Conservation (phyloP, 2,888 invertebrate genomes). For the Pachliopta kotzebuea region DNA sequence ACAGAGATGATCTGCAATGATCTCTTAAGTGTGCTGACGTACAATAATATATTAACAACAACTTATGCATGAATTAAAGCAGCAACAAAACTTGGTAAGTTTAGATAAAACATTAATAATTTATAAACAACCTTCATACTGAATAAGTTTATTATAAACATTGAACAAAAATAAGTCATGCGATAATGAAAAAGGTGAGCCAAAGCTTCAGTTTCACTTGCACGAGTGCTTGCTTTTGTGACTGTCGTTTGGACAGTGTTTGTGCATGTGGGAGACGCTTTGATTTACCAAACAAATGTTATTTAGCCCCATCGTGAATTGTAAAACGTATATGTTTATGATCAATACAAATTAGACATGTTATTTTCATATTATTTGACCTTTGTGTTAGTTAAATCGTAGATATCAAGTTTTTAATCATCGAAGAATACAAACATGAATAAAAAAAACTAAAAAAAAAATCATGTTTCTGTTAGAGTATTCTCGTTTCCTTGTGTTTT, state of each 20-base stretch:
- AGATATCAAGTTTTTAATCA: too few species aligned
- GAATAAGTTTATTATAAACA: background rate
- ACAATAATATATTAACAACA: background rate
- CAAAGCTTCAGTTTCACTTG: conserved; percentile 45
- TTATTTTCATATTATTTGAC: background rate
- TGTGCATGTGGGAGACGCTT: conserved; percentile 49
- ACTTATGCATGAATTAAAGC: background rate
- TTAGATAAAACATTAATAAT: background rate
- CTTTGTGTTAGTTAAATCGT: background rate
- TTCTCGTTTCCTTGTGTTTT: too few species aligned
- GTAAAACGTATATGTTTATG: too few species aligned
- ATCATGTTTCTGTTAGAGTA: too few species aligned
- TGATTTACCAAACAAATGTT: conserved; percentile 27
- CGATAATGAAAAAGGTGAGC: conserved; percentile 37
- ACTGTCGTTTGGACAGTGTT: conserved; percentile 40
- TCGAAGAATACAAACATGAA: too few species aligned
- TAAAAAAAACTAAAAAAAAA: too few species aligned
- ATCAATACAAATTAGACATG: background rate
- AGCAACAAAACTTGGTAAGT: background rate
- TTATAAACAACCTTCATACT: too few species aligned
- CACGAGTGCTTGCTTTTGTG: conserved; percentile 52
- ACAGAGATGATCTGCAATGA: background rate
- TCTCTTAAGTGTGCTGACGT: background rate
- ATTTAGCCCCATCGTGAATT: too few species aligned
- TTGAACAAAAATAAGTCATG: background rate